Evolutionary conservation across 1,140 invertebrate genomes (phyloP).

Genomic region (Hetaerina americana): DNA sequence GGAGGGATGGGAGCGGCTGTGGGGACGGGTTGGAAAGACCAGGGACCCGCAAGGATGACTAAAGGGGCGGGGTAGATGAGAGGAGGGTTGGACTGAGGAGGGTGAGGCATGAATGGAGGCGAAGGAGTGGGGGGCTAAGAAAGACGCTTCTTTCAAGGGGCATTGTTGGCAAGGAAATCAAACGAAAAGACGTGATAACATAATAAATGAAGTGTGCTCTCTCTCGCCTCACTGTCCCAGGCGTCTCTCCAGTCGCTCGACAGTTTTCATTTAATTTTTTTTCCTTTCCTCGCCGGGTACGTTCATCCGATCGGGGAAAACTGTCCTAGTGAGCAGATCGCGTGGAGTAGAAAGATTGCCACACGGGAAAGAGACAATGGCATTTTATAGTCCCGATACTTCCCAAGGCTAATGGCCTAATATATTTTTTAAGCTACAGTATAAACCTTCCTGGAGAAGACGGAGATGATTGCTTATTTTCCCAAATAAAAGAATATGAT

Average conservation of each 20-base stretch:
- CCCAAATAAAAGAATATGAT: too few relatives aligned
- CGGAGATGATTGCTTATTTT: too few relatives aligned
- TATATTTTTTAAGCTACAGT: too few relatives aligned
- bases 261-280: slow-evolving; percentile 9
- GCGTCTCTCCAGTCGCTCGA: slow-evolving; percentile 2
- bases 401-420: too few relatives aligned
- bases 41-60: too few relatives aligned
- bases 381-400: too few relatives aligned
- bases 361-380: too few relatives aligned
- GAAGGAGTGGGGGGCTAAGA: slow-evolving; percentile 25
- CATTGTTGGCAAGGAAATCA: slow-evolving; percentile 38
- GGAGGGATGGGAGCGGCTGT: slow-evolving; percentile 15
- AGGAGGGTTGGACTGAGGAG: too few relatives aligned
- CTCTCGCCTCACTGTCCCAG: slow-evolving; percentile 3
- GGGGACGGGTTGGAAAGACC: too few relatives aligned
- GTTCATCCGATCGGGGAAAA: slow-evolving; percentile 10
- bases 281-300: slow-evolving; percentile 3
- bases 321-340: slow-evolving; percentile 23
- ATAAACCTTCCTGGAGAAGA: too few relatives aligned
- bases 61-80: too few relatives aligned
- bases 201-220: slow-evolving; percentile 34
- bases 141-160: slow-evolving; percentile 15
- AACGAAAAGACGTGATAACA: slow-evolving; percentile 37
- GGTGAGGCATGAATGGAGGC: slow-evolving; percentile 10
- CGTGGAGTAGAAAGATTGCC: too few relatives aligned